Conservation (phyloP, 2,113 vertebrate species). For the Aix galericulata region DNA sequence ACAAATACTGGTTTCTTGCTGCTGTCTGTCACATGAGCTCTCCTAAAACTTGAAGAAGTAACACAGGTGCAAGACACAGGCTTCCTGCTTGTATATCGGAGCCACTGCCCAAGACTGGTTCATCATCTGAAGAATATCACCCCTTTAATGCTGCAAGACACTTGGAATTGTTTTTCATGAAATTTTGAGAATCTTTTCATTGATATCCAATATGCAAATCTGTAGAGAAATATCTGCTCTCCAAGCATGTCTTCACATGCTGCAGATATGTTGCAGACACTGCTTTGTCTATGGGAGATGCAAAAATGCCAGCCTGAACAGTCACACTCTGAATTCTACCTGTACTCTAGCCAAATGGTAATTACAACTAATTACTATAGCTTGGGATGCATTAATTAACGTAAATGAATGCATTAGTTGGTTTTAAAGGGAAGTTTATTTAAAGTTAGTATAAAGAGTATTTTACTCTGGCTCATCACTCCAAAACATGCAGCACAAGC, state of each 20-base stretch:
- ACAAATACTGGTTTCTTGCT: rapidly evolving
- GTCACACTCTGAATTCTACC: neutral
- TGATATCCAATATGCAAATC: rapidly evolving
- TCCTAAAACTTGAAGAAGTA: neutral
- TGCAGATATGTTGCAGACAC: neutral
- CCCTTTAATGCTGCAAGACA: rapidly evolving
- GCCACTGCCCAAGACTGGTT: rapidly evolving
- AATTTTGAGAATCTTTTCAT: rapidly evolving
- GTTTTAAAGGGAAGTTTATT: neutral
- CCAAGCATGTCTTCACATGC: rapidly evolving
- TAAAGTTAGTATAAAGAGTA: neutral
- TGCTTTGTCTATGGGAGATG: neutral
- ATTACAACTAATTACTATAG: slow-evolving; percentile 17
- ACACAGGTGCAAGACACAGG: neutral
- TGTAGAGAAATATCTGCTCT: neutral
- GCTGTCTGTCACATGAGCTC: neutral
- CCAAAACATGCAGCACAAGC: rapidly evolving
- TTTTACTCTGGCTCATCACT: rapidly evolving
- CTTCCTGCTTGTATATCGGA: rapidly evolving
- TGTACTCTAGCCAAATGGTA: neutral
- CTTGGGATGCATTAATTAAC: neutral
- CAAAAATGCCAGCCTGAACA: neutral
- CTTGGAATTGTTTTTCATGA: rapidly evolving
- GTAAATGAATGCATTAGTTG: neutral
- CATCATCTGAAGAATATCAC: rapidly evolving